These are phyloP conservation scores for Holotrichia oblita DNA, from an alignment of 1,140 invertebrate species.

Conservation along the genomic window DNA sequence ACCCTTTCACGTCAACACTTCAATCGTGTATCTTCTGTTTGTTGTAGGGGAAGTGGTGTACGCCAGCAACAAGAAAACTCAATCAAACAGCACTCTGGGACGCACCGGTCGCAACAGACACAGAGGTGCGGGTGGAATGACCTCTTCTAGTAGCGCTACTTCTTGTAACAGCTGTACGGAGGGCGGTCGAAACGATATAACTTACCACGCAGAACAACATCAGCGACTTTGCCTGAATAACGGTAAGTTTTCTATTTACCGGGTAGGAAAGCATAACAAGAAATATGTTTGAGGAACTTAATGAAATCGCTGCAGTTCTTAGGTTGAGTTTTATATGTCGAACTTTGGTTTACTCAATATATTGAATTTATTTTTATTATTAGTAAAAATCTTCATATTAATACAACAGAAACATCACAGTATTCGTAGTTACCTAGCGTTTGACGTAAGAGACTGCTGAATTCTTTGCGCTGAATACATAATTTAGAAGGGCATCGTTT, in stretches of 20 bases:
- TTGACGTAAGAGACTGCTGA: no score
- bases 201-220: slow-evolving; percentile 55
- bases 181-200: slow-evolving; percentile 54
- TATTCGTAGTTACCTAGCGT: no score
- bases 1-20: slow-evolving; percentile 4
- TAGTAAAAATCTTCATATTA: no score
- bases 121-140: slow-evolving; percentile 62
- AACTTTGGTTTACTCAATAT: no score
- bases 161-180: slow-evolving; percentile 62
- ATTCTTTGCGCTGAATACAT: no score
- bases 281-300: no score
- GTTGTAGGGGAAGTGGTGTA: slow-evolving; percentile 63
- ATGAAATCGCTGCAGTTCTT: no score
- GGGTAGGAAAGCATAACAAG: no score
- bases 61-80: slow-evolving; percentile 62
- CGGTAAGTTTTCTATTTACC: slow-evolving; percentile 49
- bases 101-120: slow-evolving; percentile 55
- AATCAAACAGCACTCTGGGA: slow-evolving; percentile 56
- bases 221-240: slow-evolving; percentile 57
- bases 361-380: no score
- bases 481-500: no score
- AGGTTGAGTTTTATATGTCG: no score
- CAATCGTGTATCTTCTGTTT: slow-evolving; percentile 15
- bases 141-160: slow-evolving; percentile 65
- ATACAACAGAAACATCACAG: no score